Evolutionary conservation across 2,113 vertebrate species (phyloP).

Genomic region (Neotragus pygmaeus): DNA sequence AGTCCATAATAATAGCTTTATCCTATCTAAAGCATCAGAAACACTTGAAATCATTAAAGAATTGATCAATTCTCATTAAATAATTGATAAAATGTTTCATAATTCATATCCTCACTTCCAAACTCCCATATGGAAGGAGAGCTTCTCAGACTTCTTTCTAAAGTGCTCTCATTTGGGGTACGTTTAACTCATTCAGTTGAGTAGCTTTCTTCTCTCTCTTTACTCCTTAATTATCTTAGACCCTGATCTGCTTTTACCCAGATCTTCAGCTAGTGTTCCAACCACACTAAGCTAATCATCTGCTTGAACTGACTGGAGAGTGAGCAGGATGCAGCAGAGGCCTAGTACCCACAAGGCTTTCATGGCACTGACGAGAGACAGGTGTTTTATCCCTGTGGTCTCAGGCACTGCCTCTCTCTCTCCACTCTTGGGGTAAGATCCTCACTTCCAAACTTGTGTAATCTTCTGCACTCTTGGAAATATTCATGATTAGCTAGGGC

Average conservation of each 20-base stretch:
- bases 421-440: neutral
- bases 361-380: constrained; percentile 60
- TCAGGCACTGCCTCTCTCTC: neutral
- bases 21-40: constrained; percentile 88
- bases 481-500: neutral
- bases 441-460: neutral
- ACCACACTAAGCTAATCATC: constrained; percentile 81
- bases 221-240: constrained; percentile 88
- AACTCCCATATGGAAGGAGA: constrained; percentile 90
- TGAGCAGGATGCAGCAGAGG: constrained; percentile 77
- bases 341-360: constrained; percentile 81
- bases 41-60: constrained; percentile 91
- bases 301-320: constrained; percentile 77
- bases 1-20: constrained; percentile 85
- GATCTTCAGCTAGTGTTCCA: constrained; percentile 83
- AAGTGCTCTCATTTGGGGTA: constrained; percentile 91
- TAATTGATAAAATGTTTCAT: constrained; percentile 94
- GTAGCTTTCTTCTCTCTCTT: constrained; percentile 92
- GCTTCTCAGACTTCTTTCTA: constrained; percentile 91
- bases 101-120: constrained; percentile 73
- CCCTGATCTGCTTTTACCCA: constrained; percentile 88
- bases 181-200: constrained; percentile 90
- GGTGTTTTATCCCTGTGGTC: neutral
- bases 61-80: constrained; percentile 89
- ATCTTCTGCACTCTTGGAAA: neutral